Base-by-base conservation (phyloP, 2,888 invertebrate species). In the Amphipoea lucens region DNA sequence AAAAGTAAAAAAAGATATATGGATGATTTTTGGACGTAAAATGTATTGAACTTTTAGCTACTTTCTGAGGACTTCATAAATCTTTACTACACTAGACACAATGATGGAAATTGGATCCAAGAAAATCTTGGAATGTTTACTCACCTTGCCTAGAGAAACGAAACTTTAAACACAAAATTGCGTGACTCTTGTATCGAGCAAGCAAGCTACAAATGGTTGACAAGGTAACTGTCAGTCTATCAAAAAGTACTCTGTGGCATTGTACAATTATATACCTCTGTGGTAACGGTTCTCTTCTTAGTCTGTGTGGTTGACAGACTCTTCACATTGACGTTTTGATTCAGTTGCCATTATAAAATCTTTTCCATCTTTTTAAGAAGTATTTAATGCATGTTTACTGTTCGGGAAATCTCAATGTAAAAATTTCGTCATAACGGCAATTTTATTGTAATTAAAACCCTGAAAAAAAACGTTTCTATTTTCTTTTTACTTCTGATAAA, bases 301-400 rank as follows among this genome's bases (percentile, higher is more conserved):
- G 29, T 29, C 29, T 29, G 29, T 29, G 29, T 29, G 29, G 29
- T 29, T 29, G 29, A 29, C 29, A 29, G 29, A 29, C 29, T 48
- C n/a, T 48, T 76, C 60, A 77, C n/a, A 14, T 29, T 76, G 48
- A 48, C 14, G 48, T 40, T 78, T 77, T 48, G 40, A 4, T 78
- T 48, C 11, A 78, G 78, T 78, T 76, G 60, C 76, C 76, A 78
- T 2, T 17, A 11, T 6, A 48, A 62, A 60, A 45, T 17, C 2
- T 36, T 75, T 76, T 36, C 3, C 14, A 62, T 5, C 23, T 40
- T 62, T 40, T 1, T 40, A 62, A 9, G 4, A 63, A 71, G 71
- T 40, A 40, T 63, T 42, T 71, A 62, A 62, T 40, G 23, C 40
- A 40, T 40, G n/a, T 40, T 20, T 40, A 65, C 11, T 23, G 4